Base-by-base conservation (phyloP, 2,888 invertebrate genomes). In the Willowsia nigromaculata region DNA sequence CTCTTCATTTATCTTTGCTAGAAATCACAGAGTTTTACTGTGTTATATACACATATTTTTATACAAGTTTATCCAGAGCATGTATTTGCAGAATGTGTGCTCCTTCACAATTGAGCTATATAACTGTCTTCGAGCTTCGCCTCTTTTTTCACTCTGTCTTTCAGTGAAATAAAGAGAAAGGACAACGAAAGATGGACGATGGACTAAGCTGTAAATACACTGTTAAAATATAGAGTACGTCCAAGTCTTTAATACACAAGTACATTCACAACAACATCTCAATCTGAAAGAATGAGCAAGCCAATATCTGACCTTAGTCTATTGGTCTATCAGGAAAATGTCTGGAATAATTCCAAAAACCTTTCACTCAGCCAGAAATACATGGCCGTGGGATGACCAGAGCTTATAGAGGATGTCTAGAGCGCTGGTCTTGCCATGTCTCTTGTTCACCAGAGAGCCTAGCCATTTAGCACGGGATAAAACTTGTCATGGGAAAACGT, bases 261-360 rank as follows among this genome's bases (percentile, higher is more conserved):
- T 53, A 13, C 47, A 50, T 22, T 18, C 25, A 37, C 68, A 47
- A 33, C 62, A 84, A 37, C n/a, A 83, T 65, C 85, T 85, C 53
- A 85, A 85, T 85, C 25, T 83, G 50, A 11, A 82, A 83, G 53
- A 18, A n/a, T n/a, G 1, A n/a, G n/a, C 22, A 22, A 76, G 59
- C 62, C 76, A 85, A 85, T 85, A 62, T 76, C 78, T 76, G 78
- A 85, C 85, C 85, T 85, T 85, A 85, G 65, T 76, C 76, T 37
- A 65, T 65, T 53, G 62, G 47, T 78, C 1, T 78, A 62, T 62
- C 59, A 47, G 78, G 37, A 40, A 85, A 85, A 85, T 33, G 78
- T 11, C 78, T 85, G 85, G 85, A 85, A 78, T 62, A 78, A 85
- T 76, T 85, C 85, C 85, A 85, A 85, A 78, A 85, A 85, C 62